These are phyloP conservation scores for Agrotis puta DNA, from an alignment of 2,888 invertebrate species.

Conservation along the genomic window DNA sequence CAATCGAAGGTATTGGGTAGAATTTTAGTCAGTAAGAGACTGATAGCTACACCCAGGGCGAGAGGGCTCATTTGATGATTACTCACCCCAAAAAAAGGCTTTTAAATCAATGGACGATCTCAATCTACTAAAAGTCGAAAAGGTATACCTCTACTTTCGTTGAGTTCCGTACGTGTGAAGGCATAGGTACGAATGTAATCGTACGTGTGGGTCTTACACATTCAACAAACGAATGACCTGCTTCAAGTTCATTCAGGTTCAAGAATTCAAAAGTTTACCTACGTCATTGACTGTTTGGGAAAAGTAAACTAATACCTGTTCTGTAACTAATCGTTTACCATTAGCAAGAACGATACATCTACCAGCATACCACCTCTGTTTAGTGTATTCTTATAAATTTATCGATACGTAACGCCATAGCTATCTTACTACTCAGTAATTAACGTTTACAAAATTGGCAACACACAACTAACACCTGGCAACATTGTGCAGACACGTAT, in stretches of 20 bases:
- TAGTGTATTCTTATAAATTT: slow-evolving; percentile 49
- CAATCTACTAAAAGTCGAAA: neutral
- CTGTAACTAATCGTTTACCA: neutral
- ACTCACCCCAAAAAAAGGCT: neutral
- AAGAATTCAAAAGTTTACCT: slow-evolving; percentile 19
- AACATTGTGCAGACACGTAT: slow-evolving; percentile 61
- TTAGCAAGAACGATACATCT: slow-evolving; percentile 16
- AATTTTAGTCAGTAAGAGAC: no score
- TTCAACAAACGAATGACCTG: neutral
- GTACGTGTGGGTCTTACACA: neutral
- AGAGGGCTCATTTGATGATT: no score
- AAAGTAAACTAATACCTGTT: slow-evolving; percentile 7
- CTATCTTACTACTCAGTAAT: slow-evolving; percentile 46
- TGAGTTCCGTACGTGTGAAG: neutral
- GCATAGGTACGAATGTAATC: neutral
- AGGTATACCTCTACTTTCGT: neutral
- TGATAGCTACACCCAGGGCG: no score
- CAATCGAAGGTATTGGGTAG: no score
- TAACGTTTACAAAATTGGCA: slow-evolving; percentile 64
- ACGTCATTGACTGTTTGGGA: slow-evolving; percentile 27
- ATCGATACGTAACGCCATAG: slow-evolving; percentile 34
- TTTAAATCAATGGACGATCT: neutral
- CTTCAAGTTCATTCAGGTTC: slow-evolving; percentile 50
- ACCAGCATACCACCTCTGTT: slow-evolving; percentile 30
- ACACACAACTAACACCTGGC: slow-evolving; percentile 57